Conservation (phyloP, 2,113 vertebrate genomes). For the Nibea coibor region DNA sequence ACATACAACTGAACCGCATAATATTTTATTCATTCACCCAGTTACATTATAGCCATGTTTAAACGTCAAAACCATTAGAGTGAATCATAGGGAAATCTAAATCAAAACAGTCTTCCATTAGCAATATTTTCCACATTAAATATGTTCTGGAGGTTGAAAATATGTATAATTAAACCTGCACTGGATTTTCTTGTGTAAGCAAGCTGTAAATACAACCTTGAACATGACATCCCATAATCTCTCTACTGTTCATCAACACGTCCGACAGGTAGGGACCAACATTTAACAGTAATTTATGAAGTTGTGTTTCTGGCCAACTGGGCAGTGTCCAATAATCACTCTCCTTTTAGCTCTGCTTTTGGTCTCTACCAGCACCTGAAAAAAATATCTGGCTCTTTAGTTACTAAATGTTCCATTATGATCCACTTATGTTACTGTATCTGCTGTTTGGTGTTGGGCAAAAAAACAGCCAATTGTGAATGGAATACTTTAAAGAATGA, state of each 20-base stretch:
- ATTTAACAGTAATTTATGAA: background rate
- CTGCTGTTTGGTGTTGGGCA: too few species aligned
- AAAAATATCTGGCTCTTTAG: background rate
- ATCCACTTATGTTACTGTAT: background rate
- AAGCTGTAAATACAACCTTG: background rate
- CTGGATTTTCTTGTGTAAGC: background rate
- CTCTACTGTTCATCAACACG: background rate
- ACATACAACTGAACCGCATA: background rate
- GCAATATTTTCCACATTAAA: slow-evolving; percentile 46
- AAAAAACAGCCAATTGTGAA: background rate
- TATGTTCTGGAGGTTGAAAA: slow-evolving; percentile 19
- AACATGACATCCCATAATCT: background rate
- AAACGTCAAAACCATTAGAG: slow-evolving; percentile 37
- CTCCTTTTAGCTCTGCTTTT: background rate
- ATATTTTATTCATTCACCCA: slow-evolving; percentile 9
- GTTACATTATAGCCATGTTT: slow-evolving; percentile 21
- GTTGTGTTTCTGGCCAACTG: background rate
- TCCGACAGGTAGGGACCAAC: background rate
- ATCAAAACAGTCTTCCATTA: slow-evolving; percentile 30
- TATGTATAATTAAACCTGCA: slow-evolving; percentile 10
- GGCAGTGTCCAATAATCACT: background rate
- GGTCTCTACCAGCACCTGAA: background rate
- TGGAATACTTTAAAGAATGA: background rate
- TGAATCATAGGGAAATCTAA: background rate
- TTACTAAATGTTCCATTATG: background rate